Evolutionary conservation across 37 sponge, comb jelly and placozoan genomes (phyloP), one percentile per base, ranked within the genome.

Genomic region (Theonella swinhoei): DNA sequence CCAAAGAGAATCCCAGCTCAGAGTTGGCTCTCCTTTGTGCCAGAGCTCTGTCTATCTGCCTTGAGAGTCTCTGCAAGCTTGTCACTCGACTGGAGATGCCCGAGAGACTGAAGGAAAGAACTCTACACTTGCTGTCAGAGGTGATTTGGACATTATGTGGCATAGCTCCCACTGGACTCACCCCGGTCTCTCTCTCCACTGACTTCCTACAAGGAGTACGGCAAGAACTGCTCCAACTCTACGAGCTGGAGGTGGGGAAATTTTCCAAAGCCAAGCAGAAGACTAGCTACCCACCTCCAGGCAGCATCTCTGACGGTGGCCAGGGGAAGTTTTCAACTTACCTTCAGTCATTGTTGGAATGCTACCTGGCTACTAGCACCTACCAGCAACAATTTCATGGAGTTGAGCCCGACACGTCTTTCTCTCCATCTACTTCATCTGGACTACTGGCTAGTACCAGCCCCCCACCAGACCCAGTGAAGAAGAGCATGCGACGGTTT

Each of bases 321-420:
- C 29, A 31, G 5, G 95, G 95, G 24, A 80, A 67, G 54, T 96
- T 96, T 83, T 89, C 90, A 68, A 88, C 92, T 1, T 96, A 96
- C 78, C 78, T 90, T 1, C 97, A 96, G 59, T 54, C 91, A 4
- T 66, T 93, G 36, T 39, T 91, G 0, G 95, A 96, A 72, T 60
- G 91, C 22, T 64, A 82, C 65, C 64, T 88, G 1, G 86, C 94
- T 28, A 37, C 79, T 0, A 24, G 61, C 25, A 39, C 80, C 30
- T 84, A 85, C 62, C 62, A 64, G 62, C 64, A 79, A 5, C 64
- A 36, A 35, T 86, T 78, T 29, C 83, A 78, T 68, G 77, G 77
- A 17, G 69, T 23, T 4, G 69, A 82, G 23, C 26, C 28, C 28
- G 62, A 29, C 41, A 30, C 34, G 34, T 3, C 30, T 23, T 23